Base-by-base conservation (phyloP, 1,140 invertebrate genomes). In the Chrysomallon squamiferum region DNA sequence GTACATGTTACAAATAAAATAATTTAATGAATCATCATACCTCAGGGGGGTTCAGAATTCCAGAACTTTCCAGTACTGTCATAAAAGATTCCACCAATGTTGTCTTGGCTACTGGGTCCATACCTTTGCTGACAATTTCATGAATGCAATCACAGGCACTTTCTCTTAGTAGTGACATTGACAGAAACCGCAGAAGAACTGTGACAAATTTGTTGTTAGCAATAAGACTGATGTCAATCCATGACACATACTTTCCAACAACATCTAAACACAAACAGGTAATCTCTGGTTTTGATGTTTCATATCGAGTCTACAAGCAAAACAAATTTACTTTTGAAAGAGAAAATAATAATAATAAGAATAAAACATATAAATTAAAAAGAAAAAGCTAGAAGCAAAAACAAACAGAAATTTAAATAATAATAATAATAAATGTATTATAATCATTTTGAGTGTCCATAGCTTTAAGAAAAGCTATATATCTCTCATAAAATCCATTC, bases 201-300 rank as follows among this genome's bases (percentile, higher is more conserved):
- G 81, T 65, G 3, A 90, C 88, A 81, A 89, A 88, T 30, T 85
- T 82, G 47, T 88, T 86, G 74, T 89, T 90, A 32, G 88, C 88
- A 54, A 90, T 87, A 30, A 90, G 80, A 30, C 80, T 83, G 62
- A 90, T 89, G 73, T 90, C 89, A 63, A 90, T 89, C 89, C 89
- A 90, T 1, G 87, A 85, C 20, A 89, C 84, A 73, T 87, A 90
- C n/a, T 83, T 82, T 3, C 89, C 88, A 68, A 90, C 86, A 3
- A 89, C 87, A 41, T 89, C 84, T 50, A 89, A 77, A 69, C 88
- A 89, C 58, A 84, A 78, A 60, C 84, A 85, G 2, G 84, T 82
- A 35, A 88, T 66, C 41, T 86, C 79, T 41, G 88, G 80, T 49
- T 87, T 65, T n/a, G 68, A 69, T 20, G 59, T 73, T 68, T 84